Evolutionary conservation across 2,888 invertebrate genomes (phyloP).

Genomic region (Pristionchus maxplancki): DNA sequence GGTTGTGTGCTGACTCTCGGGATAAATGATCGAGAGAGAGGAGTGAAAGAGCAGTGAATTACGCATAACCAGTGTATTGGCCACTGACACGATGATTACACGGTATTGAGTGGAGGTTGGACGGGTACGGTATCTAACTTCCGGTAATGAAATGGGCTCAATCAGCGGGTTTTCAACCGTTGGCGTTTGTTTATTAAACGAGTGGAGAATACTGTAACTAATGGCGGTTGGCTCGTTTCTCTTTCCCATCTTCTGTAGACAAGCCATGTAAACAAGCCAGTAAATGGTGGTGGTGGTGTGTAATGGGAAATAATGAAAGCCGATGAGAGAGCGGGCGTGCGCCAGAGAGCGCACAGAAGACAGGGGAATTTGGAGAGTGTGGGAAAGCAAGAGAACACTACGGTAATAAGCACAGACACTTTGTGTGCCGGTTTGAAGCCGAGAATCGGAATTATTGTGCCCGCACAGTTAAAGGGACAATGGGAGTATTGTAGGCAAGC

Average conservation of each 20-base stretch:
- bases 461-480: neutral
- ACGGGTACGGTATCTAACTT: slow-evolving; percentile 24
- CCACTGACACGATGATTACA: slow-evolving; percentile 39
- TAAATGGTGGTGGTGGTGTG: slow-evolving; percentile 25
- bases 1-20: slow-evolving; percentile 28
- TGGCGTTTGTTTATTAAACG: too few species aligned
- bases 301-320: slow-evolving; percentile 45
- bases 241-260: neutral
- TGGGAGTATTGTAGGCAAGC: neutral
- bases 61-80: slow-evolving; percentile 39
- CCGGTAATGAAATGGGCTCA: neutral
- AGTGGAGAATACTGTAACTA: slow-evolving; percentile 5
- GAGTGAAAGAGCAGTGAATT: slow-evolving; percentile 33
- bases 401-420: neutral
- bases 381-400: neutral
- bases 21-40: slow-evolving; percentile 1
- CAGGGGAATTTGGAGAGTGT: too few species aligned
- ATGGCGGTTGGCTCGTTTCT: neutral
- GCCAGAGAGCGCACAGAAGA: neutral
- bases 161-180: neutral
- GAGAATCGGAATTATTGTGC: neutral
- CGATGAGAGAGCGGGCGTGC: neutral
- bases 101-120: neutral
- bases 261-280: slow-evolving; percentile 47
- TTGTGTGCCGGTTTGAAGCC: neutral